Percentiles rank a stretch among this genome's conserved stretches.
Conservation (phyloP, 2,888 invertebrate genomes). For the Acanthosepion lycidas region DNA sequence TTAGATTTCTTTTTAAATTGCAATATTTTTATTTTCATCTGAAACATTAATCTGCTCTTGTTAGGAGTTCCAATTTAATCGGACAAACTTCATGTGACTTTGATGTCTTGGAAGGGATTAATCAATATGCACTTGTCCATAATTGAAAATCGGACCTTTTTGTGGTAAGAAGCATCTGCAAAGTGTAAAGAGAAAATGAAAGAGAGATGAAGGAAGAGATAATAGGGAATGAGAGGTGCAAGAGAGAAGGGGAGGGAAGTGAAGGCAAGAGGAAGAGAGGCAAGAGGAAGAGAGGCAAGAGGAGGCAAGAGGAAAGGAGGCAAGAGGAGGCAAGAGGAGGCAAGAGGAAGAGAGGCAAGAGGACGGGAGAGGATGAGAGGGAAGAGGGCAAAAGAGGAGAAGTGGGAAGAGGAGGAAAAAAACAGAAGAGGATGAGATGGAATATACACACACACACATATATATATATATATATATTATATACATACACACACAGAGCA, state of each 20-base stretch:
- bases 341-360: too few species aligned
- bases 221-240: too few species aligned
- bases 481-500: too few species aligned
- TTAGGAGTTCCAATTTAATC: not conserved
- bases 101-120: not conserved
- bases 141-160: not conserved
- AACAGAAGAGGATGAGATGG: not conserved
- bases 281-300: too few species aligned
- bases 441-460: too few species aligned
- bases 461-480: too few species aligned
- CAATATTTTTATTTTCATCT: slow-evolving; percentile 7
- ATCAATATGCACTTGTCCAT: not conserved
- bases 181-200: not conserved
- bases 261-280: too few species aligned
- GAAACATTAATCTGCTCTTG: not conserved
- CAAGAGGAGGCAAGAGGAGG: too few species aligned
- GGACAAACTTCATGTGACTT: not conserved
- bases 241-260: too few species aligned
- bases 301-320: too few species aligned
- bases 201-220: too few species aligned
- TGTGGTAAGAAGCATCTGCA: not conserved
- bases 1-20: not conserved
- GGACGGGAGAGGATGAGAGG: too few species aligned
- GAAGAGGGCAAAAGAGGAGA: not conserved
- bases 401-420: not conserved